phyloP scores from a whole-genome alignment of 2,113 vertebrate species.

The Procavia capensis region DNA sequence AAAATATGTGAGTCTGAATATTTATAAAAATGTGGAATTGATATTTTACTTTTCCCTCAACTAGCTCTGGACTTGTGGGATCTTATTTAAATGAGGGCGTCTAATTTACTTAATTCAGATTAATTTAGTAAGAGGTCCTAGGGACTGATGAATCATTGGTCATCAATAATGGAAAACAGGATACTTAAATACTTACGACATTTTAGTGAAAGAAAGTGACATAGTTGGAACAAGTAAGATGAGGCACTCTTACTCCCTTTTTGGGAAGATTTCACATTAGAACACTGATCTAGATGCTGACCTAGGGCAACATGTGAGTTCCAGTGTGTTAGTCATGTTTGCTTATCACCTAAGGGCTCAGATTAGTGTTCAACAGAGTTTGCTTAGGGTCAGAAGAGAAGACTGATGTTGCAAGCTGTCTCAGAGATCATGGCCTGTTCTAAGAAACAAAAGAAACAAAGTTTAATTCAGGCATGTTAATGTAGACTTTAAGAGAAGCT shows the following conservation, averaged over 20 bases:
- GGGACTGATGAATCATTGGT: not conserved
- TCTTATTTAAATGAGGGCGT: constrained; percentile 34
- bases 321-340: not conserved
- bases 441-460: not conserved
- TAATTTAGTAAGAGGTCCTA: constrained; percentile 59
- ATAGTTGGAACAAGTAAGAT: not conserved
- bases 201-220: constrained; percentile 59
- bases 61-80: constrained; percentile 33
- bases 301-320: not conserved
- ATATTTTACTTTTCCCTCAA: constrained; percentile 62
- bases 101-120: constrained; percentile 53
- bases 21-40: constrained; percentile 68
- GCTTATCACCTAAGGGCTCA: not conserved
- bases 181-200: not conserved
- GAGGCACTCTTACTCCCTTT: not conserved
- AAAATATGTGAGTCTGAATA: constrained; percentile 70
- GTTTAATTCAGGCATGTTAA: not conserved
- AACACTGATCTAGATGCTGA: constrained; percentile 27
- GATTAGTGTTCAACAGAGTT: not conserved
- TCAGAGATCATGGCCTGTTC: not conserved
- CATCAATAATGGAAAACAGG: constrained; percentile 39
- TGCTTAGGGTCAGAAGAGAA: not conserved
- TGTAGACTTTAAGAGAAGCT: not conserved
- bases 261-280: not conserved
- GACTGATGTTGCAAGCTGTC: not conserved